These are phyloP conservation scores for Sceliomorpha sp. DNA, from an alignment of 2,888 invertebrate genomes.

Conservation along the genomic window DNA sequence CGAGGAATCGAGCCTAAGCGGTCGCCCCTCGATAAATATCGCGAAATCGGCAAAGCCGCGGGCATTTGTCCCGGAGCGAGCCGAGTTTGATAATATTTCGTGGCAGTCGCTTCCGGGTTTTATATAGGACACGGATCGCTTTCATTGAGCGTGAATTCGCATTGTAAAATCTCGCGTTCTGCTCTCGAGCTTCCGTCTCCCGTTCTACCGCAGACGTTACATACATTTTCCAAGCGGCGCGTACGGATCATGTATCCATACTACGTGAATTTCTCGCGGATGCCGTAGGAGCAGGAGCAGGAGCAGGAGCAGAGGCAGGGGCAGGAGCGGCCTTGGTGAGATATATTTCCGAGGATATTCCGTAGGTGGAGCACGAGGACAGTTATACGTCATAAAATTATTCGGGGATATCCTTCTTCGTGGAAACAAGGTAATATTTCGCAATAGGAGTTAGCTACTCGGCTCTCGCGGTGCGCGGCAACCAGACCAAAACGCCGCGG, in stretches of 20 bases:
- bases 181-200: slow-evolving; percentile 21
- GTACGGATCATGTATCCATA: slow-evolving; percentile 34
- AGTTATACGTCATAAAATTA: slow-evolving; percentile 70
- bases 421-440: slow-evolving; percentile 71
- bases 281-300: no score
- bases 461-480: slow-evolving; percentile 35
- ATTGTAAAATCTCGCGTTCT: slow-evolving; percentile 41
- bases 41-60: slow-evolving; percentile 22
- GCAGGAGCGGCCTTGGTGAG: slow-evolving; percentile 1
- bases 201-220: slow-evolving; percentile 28
- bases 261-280: slow-evolving; percentile 26
- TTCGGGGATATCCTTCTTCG: slow-evolving; percentile 66
- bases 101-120: slow-evolving; percentile 21
- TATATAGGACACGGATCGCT: slow-evolving; percentile 31
- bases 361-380: slow-evolving; percentile 39
- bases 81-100: slow-evolving; percentile 31
- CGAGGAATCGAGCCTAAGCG: slow-evolving; percentile 9
- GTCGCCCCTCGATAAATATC: slow-evolving; percentile 12
- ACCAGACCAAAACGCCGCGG: slow-evolving; percentile 66
- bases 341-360: slow-evolving; percentile 37
- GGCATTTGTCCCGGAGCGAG: slow-evolving; percentile 26
- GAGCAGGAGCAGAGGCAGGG: no score
- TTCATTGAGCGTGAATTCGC: slow-evolving; percentile 48
- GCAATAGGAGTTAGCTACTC: slow-evolving; percentile 57
- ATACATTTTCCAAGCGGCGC: slow-evolving; percentile 23